Evolutionary conservation across 2,113 vertebrate species (phyloP), one percentile per base, ranked within the genome.

Genomic region (Syrrhaptes paradoxus): DNA sequence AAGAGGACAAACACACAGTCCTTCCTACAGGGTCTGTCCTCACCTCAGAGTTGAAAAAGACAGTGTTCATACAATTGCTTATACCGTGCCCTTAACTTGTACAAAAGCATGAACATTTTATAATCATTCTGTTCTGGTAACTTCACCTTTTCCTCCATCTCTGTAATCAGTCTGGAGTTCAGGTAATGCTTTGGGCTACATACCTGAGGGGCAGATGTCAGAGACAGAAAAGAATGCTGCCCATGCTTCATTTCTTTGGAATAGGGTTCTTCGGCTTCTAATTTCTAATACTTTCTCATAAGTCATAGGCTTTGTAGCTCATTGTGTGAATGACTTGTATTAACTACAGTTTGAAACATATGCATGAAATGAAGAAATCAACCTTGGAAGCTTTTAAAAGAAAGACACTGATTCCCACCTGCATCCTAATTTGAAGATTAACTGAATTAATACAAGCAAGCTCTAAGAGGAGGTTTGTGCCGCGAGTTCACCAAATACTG

Each of bases 171-270:
- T 10, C 21, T 28, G 31, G 79, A 74, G 36, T 28, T 71, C 70
- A 45, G 1, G 16, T 7, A 58, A 22, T 17, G 28, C 24, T 54
- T 46, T 68, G 48, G 48, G 67, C 16, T 61, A 31, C 34, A 25
- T 5, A 54, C 24, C 34, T 0, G 0, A 29, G 0, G 4, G 82
- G 34, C 31, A 28, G 24, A 7, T 17, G 18, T 8, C 62, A 71
- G 71, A 79, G 31, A 13, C 36, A 83, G 52, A 46, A 58, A 63
- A 41, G 15, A 71, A 67, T 25, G 58, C 34, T 36, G 58, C 6
- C 38, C 15, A 17, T 24, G 28, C 49, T 68, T 25, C 28, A 36
- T 20, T 34, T 65, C 38, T 68, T 59, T 34, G 45, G 5, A 81
- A 48, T 4, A 38, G 9, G 2, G 28, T 11, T 79, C 29, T 52